phyloP scores from a whole-genome alignment of 2,888 invertebrate genomes.

The Steinernema carpocapsae region DNA sequence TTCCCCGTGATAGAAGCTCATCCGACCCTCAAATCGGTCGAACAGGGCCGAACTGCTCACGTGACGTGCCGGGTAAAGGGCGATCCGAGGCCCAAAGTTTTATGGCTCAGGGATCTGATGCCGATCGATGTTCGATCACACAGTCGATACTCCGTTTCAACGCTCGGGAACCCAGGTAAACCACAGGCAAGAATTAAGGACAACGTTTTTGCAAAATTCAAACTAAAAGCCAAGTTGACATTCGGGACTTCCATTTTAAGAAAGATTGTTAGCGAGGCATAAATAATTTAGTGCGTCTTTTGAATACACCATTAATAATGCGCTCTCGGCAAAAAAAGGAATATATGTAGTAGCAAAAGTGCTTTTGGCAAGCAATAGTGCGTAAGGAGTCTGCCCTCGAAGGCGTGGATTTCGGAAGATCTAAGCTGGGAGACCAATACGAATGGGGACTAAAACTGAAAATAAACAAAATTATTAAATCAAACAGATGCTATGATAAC shows the following conservation, averaged over 20 bases:
- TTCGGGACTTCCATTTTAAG: not conserved
- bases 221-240: not conserved
- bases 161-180: constrained; percentile 78
- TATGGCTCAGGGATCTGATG: constrained; percentile 88
- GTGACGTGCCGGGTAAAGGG: constrained; percentile 88
- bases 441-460: too few relatives aligned
- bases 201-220: not conserved
- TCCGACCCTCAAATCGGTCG: constrained; percentile 90
- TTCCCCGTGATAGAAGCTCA: constrained; percentile 88
- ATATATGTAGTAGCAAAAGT: not conserved
- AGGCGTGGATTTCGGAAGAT: too few relatives aligned
- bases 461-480: too few relatives aligned
- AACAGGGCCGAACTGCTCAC: constrained; percentile 88
- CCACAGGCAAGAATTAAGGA: not conserved
- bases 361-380: not conserved
- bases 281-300: constrained; percentile 9
- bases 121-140: constrained; percentile 77
- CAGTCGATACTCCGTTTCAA: constrained; percentile 83
- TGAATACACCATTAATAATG: not conserved
- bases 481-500: too few relatives aligned
- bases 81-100: constrained; percentile 80
- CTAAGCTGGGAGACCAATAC: too few relatives aligned
- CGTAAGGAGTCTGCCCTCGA: too few relatives aligned
- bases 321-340: not conserved
- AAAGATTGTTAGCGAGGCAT: not conserved